These are phyloP conservation scores for Microtus ochrogaster DNA, from an alignment of 2,113 vertebrate species.

Conservation along the genomic window DNA sequence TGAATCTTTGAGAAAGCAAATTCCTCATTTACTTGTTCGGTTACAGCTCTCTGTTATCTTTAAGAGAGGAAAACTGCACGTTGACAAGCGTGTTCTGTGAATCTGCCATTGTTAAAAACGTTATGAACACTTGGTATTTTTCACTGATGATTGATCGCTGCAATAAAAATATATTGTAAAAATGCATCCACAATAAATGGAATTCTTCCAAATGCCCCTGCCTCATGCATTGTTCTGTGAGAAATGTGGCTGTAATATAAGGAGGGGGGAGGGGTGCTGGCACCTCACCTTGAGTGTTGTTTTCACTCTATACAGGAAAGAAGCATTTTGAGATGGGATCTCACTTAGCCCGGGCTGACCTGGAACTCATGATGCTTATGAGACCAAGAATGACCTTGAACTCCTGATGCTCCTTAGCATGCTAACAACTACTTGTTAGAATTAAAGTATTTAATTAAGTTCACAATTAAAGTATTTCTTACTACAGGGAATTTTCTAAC, in stretches of 20 bases:
- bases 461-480: background rate
- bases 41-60: constrained; percentile 85
- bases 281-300: background rate
- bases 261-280: background rate
- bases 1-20: constrained; percentile 73
- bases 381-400: background rate
- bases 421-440: background rate
- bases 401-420: background rate
- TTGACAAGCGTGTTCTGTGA: constrained; percentile 88
- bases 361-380: background rate
- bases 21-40: constrained; percentile 78
- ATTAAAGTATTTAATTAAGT: background rate
- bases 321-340: background rate
- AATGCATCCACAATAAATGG: constrained; percentile 97
- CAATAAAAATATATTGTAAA: constrained; percentile 93
- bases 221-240: constrained; percentile 62
- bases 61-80: constrained; percentile 86
- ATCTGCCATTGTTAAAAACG: constrained; percentile 82
- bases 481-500: constrained; percentile 6
- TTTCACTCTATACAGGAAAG: constrained; percentile 54
- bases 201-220: constrained; percentile 84
- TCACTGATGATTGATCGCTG: constrained; percentile 88
- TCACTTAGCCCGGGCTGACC: background rate
- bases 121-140: constrained; percentile 88
- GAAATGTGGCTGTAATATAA: constrained; percentile 8